Conservation (phyloP, 1,140 invertebrate genomes). For the Nephotettix cincticeps region DNA sequence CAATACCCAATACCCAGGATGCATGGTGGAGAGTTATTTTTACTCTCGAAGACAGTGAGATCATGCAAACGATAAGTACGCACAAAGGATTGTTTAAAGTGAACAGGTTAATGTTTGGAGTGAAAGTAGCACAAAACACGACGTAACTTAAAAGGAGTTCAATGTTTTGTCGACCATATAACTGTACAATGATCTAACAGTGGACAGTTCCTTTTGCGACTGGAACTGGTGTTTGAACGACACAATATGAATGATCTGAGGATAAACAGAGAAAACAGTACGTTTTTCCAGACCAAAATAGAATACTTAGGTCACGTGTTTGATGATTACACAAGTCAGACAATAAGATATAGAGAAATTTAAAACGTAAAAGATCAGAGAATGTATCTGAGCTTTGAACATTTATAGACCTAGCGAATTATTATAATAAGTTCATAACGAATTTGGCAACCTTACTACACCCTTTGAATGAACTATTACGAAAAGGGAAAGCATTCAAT, state of each 20-base stretch:
- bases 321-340: conserved; percentile 25
- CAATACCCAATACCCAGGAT: neutral
- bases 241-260: neutral
- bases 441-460: conserved; percentile 18
- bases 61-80: conserved; percentile 34
- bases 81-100: conserved; percentile 29
- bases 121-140: conserved; percentile 36
- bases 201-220: neutral
- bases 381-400: conserved; percentile 43
- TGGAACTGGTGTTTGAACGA: neutral
- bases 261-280: conserved; percentile 28
- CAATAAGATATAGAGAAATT: conserved; percentile 15
- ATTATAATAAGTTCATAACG: conserved; percentile 42
- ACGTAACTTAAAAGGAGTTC: neutral
- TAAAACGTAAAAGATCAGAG: conserved; percentile 38
- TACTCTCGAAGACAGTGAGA: neutral
- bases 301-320: conserved; percentile 39
- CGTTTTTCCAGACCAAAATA: conserved; percentile 22
- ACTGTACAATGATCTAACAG: neutral
- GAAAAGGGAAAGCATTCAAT: neutral
- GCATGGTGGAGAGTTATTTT: neutral
- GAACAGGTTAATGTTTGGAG: conserved; percentile 42
- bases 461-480: conserved; percentile 33
- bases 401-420: too few species aligned
- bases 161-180: conserved; percentile 32